Conservation (phyloP, 2,888 invertebrate species). For the Plemyria rubiginata region DNA sequence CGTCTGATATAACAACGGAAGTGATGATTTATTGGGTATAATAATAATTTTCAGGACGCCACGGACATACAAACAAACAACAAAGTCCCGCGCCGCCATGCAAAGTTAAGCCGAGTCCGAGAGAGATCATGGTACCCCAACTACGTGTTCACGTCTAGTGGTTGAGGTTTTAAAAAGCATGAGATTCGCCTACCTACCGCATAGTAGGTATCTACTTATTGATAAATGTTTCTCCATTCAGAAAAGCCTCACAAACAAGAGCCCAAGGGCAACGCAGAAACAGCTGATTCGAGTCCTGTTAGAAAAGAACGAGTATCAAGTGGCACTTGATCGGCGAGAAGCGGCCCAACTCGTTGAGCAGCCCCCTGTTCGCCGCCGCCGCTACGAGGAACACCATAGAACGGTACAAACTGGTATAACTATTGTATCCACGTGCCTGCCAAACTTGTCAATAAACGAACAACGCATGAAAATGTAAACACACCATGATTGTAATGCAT, state of each 20-base stretch:
- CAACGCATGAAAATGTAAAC: conserved; percentile 41
- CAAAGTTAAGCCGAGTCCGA: too few species aligned
- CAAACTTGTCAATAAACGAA: conserved; percentile 69
- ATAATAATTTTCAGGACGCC: too few species aligned
- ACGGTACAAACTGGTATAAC: conserved; percentile 83
- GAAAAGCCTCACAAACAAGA: conserved; percentile 43
- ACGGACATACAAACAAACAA: too few species aligned
- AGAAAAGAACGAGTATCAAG: conserved; percentile 82
- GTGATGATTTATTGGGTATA: too few species aligned
- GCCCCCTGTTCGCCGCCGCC: conserved; percentile 57
- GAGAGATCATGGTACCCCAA: not conserved
- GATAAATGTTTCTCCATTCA: conserved; percentile 20
- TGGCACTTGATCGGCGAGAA: conserved; percentile 80
- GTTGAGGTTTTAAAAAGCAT: not conserved
- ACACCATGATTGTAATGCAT: conserved; percentile 22
- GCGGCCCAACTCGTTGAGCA: conserved; percentile 81
- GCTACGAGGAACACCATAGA: conserved; percentile 62
- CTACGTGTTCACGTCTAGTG: conserved; percentile 48
- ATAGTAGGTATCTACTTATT: not conserved
- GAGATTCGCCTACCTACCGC: conserved; percentile 1
- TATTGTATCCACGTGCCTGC: conserved; percentile 77
- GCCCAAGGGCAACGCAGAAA: conserved; percentile 63
- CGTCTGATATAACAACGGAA: too few species aligned
- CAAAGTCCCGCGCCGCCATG: too few species aligned
- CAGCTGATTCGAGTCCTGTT: conserved; percentile 83